Percentiles rank a stretch among this genome's conserved stretches.
These are phyloP conservation scores for Galeruca laticollis DNA, from an alignment of 2,888 invertebrate genomes.

Conservation along the genomic window DNA sequence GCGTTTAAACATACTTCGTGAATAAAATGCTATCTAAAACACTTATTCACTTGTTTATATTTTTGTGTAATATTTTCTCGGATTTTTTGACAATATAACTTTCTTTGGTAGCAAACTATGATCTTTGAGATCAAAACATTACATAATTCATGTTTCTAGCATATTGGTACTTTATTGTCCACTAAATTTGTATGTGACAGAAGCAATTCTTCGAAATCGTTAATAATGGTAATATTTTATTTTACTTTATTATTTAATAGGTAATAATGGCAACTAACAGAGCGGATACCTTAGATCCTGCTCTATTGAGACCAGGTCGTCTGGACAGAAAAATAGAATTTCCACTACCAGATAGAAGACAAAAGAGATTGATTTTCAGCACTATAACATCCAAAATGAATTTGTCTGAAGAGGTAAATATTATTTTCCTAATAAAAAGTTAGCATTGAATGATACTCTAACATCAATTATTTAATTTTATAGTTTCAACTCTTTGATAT, in stretches of 20 bases:
- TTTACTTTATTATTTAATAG: slow-evolving; percentile 60
- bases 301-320: slow-evolving; percentile 92
- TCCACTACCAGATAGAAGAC: slow-evolving; percentile 91
- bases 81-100: not conserved
- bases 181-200: not conserved
- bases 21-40: too few species aligned
- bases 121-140: not conserved
- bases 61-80: too few species aligned
- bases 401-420: slow-evolving; percentile 85
- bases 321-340: slow-evolving; percentile 99
- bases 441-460: too few species aligned
- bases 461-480: too few species aligned
- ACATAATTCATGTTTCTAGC: not conserved
- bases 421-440: not conserved
- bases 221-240: not conserved
- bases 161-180: not conserved
- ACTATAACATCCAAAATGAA: slow-evolving; percentile 98
- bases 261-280: slow-evolving; percentile 95
- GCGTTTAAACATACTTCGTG: too few species aligned
- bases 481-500: too few species aligned
- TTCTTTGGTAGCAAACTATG: not conserved
- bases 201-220: not conserved
- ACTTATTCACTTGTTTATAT: too few species aligned
- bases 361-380: slow-evolving; percentile 96
- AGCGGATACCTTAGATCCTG: slow-evolving; percentile 99